Conservation (phyloP, 2,888 invertebrate genomes). For the Drosophila meridiana region DNA sequence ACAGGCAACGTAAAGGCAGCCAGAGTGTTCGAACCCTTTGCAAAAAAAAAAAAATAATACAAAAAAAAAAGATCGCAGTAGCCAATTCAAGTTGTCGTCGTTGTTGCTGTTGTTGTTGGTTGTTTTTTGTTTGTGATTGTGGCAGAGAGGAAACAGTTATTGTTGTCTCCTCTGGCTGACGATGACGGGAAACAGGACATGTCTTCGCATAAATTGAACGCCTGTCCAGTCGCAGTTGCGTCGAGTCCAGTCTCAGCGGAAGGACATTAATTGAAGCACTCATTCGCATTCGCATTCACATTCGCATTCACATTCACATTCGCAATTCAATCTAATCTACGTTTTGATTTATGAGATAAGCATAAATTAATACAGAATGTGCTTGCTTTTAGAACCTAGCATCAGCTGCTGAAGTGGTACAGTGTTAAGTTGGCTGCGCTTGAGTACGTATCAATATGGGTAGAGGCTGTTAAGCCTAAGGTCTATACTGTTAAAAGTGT, state of each 20-base stretch:
- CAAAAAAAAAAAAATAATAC: slow-evolving; percentile 4
- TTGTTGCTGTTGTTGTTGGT: slow-evolving; percentile 14
- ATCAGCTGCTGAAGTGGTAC: not conserved
- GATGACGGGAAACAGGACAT: slow-evolving; percentile 79
- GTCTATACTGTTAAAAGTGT: not conserved
- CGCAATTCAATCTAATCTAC: slow-evolving; percentile 29
- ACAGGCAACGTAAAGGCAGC: slow-evolving; percentile 63
- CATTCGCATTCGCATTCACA: slow-evolving; percentile 11
- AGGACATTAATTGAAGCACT: slow-evolving; percentile 72
- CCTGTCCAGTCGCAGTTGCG: slow-evolving; percentile 15
- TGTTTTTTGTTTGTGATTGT: slow-evolving; percentile 29
- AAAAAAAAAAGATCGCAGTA: slow-evolving; percentile 45
- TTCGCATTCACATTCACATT: slow-evolving; percentile 7
- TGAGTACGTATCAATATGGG: not conserved
- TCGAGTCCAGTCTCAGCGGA: slow-evolving; percentile 53
- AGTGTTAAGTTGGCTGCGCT: not conserved
- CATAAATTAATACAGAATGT: slow-evolving; percentile 10
- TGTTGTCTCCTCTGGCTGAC: slow-evolving; percentile 56
- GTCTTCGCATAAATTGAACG: slow-evolving; percentile 75
- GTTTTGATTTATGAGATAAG: slow-evolving; percentile 23
- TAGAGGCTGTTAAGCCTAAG: not conserved
- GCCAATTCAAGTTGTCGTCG: slow-evolving; percentile 54
- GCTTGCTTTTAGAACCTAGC: slow-evolving; percentile 7
- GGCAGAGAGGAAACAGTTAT: slow-evolving; percentile 75
- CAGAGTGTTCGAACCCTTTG: slow-evolving; percentile 61